Base-by-base conservation (phyloP, 1,140 invertebrate species). In the Frieseomelitta varia region DNA sequence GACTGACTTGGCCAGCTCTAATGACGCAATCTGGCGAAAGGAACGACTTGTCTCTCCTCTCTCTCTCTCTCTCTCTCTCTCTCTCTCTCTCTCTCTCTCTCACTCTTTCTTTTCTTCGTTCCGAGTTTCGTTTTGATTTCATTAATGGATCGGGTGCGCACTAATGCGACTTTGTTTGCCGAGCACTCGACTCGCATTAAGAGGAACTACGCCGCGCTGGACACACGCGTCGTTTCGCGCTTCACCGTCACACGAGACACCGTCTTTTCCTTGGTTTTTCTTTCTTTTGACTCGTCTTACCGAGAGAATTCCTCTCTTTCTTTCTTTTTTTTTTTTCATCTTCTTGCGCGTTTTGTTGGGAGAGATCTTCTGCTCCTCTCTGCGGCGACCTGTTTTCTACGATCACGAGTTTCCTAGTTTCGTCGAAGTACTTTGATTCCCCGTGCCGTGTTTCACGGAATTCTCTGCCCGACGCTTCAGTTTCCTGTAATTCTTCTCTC, bases 101-200 rank as follows among this genome's bases (percentile, higher is more conserved):
- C 69, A 17, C 6, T n/a, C 39, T 72, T 15, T 53, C 69, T 17
- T 47, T 68, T 27, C 17, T 27, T 4, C 21, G 17, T 53, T 15
- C 8, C 61, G 61, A 84, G 82, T 68, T 84, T 77, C 82, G 88
- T 92, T 92, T 92, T 90, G 88, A 91, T 92, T 92, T 91, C 91
- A 92, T 92, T 92, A 92, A 92, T 92, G 92, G 90, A 91, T 91
- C 91, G 88, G 86, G 87, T 91, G 84, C 86, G 80, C 88, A 88
- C 91, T 92, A 92, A 92, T 92, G 91, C 86, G 86, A 80, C 86
- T 89, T 87, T 93, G 88, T 93, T 93, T 93, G 88, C 91, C 83
- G 74, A 93, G 90, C 92, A 91, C 92, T 93, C 85, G 85, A 79
- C 81, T 89, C 86, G 87, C 91, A 90, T 91, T 92, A 93, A 91